Conservation (phyloP, 2,797 vertebrate genomes). For the Staurois parvus region DNA sequence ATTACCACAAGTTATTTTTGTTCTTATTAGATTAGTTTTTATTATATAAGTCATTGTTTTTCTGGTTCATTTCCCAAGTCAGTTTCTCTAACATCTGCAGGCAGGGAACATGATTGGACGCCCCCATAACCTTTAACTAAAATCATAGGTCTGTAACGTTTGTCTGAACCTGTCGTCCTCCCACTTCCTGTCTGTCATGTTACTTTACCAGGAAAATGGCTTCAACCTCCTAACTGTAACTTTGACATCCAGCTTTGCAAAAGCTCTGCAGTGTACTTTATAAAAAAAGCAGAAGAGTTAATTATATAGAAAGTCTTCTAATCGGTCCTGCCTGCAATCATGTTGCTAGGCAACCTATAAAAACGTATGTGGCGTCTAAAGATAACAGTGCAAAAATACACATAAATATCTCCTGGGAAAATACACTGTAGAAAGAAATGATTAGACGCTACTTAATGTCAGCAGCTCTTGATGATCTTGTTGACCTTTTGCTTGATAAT, state of each 20-base stretch:
- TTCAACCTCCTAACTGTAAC: conserved; percentile 23
- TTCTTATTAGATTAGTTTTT: too few species aligned
- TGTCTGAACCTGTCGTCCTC: conserved; percentile 13
- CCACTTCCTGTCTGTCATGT: conserved; percentile 43
- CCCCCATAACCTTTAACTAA: conserved; percentile 1
- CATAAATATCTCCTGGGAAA: conserved; percentile 46
- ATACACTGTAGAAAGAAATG: conserved; percentile 42
- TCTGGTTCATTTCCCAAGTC: neutral
- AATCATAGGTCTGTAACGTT: neutral
- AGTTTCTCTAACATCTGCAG: neutral
- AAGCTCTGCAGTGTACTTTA: conserved; percentile 28
- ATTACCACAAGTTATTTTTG: too few species aligned
- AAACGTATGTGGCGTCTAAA: conserved; percentile 46
- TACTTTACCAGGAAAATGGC: neutral
- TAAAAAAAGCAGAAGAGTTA: conserved; percentile 44
- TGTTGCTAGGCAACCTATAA: conserved; percentile 57
- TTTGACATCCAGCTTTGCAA: conserved; percentile 36
- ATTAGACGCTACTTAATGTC: conserved; percentile 52
- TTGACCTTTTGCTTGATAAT: conserved; percentile 57
- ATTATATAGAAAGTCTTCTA: conserved; percentile 59
- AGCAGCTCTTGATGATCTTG: conserved; percentile 39
- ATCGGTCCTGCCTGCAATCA: conserved; percentile 53
- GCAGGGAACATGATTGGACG: conserved; percentile 9
- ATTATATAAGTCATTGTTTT: neutral
- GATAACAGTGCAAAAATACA: conserved; percentile 52